These are phyloP conservation scores for Cololabis saira DNA, from an alignment of 2,113 vertebrate species.

Conservation along the genomic window DNA sequence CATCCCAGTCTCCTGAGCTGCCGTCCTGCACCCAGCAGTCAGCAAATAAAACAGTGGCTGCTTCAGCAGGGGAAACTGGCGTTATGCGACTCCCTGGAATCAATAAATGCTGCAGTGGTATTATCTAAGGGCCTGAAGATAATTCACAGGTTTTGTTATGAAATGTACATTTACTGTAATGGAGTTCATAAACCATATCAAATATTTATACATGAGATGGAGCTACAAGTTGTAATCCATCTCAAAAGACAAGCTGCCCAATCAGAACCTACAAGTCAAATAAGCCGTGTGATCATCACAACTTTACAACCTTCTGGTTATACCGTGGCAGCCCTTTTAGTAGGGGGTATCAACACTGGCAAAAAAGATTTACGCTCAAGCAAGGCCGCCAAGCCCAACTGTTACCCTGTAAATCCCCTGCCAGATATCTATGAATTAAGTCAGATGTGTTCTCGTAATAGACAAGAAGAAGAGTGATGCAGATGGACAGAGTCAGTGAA, in stretches of 20 bases:
- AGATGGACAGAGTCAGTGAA: neutral
- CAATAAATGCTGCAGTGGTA: slow-evolving; percentile 60
- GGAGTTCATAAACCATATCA: slow-evolving; percentile 60
- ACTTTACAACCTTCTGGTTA: slow-evolving; percentile 33
- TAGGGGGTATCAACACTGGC: too few relatives aligned
- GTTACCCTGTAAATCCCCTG: slow-evolving; percentile 17
- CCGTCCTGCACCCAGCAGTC: slow-evolving; percentile 22
- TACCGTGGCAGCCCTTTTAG: neutral
- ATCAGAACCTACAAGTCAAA: slow-evolving; percentile 21
- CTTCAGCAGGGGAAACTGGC: slow-evolving; percentile 14
- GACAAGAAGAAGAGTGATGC: slow-evolving; percentile 5
- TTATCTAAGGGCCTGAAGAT: slow-evolving; percentile 54
- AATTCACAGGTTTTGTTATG: slow-evolving; percentile 55
- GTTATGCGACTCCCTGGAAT: slow-evolving; percentile 47
- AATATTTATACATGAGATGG: slow-evolving; percentile 59
- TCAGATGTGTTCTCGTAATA: slow-evolving; percentile 13
- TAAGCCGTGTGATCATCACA: neutral
- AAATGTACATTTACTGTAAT: slow-evolving; percentile 57
- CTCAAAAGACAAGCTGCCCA: slow-evolving; percentile 16
- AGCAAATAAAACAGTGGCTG: slow-evolving; percentile 41
- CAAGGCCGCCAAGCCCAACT: neutral
- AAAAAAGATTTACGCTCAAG: slow-evolving; percentile 36
- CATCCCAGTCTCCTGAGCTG: slow-evolving; percentile 8
- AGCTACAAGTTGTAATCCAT: slow-evolving; percentile 34
- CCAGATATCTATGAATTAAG: slow-evolving; percentile 11